Evolutionary conservation across 2,113 vertebrate genomes (phyloP).

Genomic region (Tretioscincus oriximinensis): DNA sequence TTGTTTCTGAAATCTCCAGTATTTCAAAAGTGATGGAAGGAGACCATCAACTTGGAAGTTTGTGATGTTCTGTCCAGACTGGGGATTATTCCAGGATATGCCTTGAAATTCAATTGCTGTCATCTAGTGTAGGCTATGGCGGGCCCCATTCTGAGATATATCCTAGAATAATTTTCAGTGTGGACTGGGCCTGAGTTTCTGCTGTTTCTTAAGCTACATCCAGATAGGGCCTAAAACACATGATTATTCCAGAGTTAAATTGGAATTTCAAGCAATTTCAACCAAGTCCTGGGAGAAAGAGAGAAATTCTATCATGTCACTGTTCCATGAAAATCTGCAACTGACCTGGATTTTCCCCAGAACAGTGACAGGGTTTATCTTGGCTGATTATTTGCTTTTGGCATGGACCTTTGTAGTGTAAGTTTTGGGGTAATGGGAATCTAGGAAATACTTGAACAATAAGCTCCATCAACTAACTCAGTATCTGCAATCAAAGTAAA

Average conservation of each 20-base stretch:
- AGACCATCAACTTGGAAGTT: neutral
- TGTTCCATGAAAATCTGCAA: neutral
- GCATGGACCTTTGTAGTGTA: neutral
- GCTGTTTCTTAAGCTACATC: too few species aligned
- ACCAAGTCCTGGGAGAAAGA: too few species aligned
- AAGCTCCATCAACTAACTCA: neutral
- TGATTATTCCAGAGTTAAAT: neutral
- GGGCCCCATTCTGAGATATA: too few species aligned
- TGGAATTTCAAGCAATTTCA: too few species aligned
- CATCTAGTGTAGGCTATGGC: too few species aligned
- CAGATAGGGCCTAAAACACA: neutral
- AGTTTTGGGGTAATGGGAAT: neutral
- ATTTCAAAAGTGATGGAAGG: too few species aligned
- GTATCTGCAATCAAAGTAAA: neutral
- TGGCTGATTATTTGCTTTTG: neutral
- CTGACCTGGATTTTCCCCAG: neutral
- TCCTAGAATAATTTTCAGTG: too few species aligned
- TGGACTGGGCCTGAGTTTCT: too few species aligned
- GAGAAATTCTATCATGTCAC: too few species aligned
- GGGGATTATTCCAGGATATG: too few species aligned
- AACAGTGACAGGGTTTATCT: neutral
- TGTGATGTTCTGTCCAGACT: neutral
- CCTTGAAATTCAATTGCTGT: too few species aligned
- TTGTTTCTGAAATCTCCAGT: too few species aligned
- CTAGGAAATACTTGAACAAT: neutral